Evolutionary conservation across 2,797 vertebrate genomes (phyloP), one percentile per base, ranked within the genome.

Genomic region (Streptopelia turtur): DNA sequence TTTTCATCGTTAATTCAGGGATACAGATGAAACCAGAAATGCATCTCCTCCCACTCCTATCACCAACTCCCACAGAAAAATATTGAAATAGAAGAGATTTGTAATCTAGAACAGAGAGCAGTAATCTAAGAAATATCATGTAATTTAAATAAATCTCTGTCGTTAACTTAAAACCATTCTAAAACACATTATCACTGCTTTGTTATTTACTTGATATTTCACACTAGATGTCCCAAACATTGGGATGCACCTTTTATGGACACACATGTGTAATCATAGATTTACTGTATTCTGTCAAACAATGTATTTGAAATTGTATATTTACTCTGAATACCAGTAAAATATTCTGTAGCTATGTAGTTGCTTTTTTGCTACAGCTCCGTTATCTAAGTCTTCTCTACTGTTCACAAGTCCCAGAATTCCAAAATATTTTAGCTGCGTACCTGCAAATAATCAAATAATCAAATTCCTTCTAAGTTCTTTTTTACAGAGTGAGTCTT

Each of bases 1-100:
- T 93, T 88, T 81, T 61, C 87, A 78, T 65, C 95, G 85, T 91
- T 93, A 94, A 97, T 96, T 94, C 91, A 91, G 96, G 90, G 89
- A 90, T 91, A 95, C 57, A 92, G 89, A 90, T 94, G 77, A 96
- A 94, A 91, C 81, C 71, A 88, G 93, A 91, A 97, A 94, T 63
- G 66, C 83, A 94, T 77, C 83, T 93, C 85, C 77, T 90, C 94
- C 94, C 37, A 95, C 88, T 93, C 92, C 55, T 47, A 84, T 81
- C 90, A 83, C 50, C 90, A 94, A 13, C 83, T 63, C 17, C 80
- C 86, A 82, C 64, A 92, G 56, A 93, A 85, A 94, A 97, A 93
- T 74, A 85, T 74, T 95, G 84, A 93, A 94, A 93, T 74, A 95
- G 89, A 35, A 82, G 56, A 88, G 50, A 93, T 91, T 94, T 92